Evolutionary conservation across 2,797 vertebrate species (phyloP).

Genomic region (Emys orbicularis): DNA sequence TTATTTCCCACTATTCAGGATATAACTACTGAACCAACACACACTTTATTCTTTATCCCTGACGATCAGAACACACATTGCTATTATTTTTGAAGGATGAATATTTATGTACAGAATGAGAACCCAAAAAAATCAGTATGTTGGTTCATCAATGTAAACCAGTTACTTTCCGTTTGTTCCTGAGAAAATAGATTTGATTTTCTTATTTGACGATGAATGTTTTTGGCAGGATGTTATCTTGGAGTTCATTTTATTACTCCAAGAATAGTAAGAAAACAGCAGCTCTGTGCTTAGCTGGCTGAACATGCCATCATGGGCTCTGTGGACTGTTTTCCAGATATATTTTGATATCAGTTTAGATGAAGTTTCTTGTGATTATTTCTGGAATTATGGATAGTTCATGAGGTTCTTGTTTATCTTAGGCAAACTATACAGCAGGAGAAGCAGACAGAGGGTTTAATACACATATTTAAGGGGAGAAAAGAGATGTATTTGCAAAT

Average conservation of each 20-base stretch:
- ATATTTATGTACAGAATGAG: rapidly evolving
- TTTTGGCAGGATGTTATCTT: rapidly evolving
- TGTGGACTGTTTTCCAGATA: rapidly evolving
- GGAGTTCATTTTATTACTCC: background rate
- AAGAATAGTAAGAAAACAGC: background rate
- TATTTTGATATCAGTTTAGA: background rate
- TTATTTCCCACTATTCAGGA: rapidly evolving
- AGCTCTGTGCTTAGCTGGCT: rapidly evolving
- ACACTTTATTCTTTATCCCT: background rate
- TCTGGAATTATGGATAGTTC: conserved; percentile 48
- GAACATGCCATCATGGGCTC: rapidly evolving
- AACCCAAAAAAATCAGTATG: rapidly evolving
- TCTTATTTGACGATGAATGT: rapidly evolving
- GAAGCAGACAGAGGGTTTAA: conserved; percentile 57
- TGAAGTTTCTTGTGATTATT: background rate
- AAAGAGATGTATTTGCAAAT: conserved; percentile 44
- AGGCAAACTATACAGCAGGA: background rate
- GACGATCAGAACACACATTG: rapidly evolving
- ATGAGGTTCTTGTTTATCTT: conserved; percentile 3
- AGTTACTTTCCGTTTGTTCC: background rate
- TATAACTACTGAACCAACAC: rapidly evolving
- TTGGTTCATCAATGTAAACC: background rate
- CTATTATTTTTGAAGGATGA: background rate
- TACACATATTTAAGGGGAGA: conserved; percentile 71
- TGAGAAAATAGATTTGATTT: background rate